These are phyloP conservation scores for Rhodophaea formosa DNA, from an alignment of 2,888 invertebrate species.

Conservation along the genomic window DNA sequence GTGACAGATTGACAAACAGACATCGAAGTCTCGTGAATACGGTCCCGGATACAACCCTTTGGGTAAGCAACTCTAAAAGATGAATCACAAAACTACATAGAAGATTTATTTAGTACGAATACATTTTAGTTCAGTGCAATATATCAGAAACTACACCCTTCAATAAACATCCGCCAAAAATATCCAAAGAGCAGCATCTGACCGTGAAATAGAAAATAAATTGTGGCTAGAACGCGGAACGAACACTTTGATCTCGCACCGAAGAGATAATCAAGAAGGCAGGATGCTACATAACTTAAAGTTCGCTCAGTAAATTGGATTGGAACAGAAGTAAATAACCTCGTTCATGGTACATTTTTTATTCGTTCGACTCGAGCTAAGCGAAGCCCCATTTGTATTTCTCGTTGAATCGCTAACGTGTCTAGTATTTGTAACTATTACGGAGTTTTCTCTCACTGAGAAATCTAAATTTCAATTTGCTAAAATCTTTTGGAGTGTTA, in stretches of 20 bases:
- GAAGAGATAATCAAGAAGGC: slow-evolving; percentile 17
- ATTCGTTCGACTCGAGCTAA: slow-evolving; percentile 32
- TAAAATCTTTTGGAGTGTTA: neutral
- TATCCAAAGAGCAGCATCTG: slow-evolving; percentile 6
- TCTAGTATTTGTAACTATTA: slow-evolving; percentile 1
- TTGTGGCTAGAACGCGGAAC: slow-evolving; percentile 9
- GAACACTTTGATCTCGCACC: slow-evolving; percentile 16
- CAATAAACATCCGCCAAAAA: slow-evolving; percentile 2
- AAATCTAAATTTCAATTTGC: neutral
- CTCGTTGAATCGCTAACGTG: slow-evolving; percentile 10
- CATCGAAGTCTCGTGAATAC: no score
- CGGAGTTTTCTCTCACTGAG: neutral
- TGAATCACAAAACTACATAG: no score
- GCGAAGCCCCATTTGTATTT: slow-evolving; percentile 39
- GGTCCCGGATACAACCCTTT: no score
- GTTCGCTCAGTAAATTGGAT: slow-evolving; percentile 18
- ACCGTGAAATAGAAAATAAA: slow-evolving; percentile 19
- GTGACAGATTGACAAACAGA: no score
- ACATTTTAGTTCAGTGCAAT: neutral
- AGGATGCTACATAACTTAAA: slow-evolving; percentile 17
- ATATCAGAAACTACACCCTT: neutral
- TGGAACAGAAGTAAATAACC: slow-evolving; percentile 25
- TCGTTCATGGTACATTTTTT: slow-evolving; percentile 34
- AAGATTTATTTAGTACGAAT: no score
- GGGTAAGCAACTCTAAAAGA: no score